These are phyloP conservation scores for Motacilla tschutschensis DNA, from an alignment of 2,113 vertebrate species.

Conservation along the genomic window DNA sequence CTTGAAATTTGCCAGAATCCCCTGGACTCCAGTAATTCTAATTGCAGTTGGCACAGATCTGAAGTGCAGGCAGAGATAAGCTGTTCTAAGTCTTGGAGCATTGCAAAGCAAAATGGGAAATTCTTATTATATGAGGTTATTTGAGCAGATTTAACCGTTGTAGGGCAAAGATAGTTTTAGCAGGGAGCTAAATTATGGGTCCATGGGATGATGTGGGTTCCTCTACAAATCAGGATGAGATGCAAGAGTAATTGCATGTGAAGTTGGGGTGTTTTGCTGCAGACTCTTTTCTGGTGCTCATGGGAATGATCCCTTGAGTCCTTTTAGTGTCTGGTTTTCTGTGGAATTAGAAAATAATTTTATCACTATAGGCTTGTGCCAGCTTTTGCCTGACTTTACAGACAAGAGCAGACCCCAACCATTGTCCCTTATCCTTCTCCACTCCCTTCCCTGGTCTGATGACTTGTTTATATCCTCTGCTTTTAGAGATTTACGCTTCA, in stretches of 20 bases:
- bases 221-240: background rate
- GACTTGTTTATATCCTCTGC: background rate
- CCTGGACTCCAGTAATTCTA: conserved; percentile 33
- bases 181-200: background rate
- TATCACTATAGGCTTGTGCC: background rate
- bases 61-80: conserved; percentile 29
- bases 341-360: background rate
- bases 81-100: conserved; percentile 17
- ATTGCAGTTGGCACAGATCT: conserved; percentile 40
- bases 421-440: background rate
- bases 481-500: conserved; percentile 88
- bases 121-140: conserved; percentile 36
- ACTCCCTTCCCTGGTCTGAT: background rate
- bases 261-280: background rate
- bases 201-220: fast-evolving
- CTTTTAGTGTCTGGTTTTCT: background rate
- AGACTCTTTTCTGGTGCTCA: background rate
- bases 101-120: conserved; percentile 8
- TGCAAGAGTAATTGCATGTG: fast-evolving
- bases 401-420: background rate
- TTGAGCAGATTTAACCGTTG: conserved; percentile 47
- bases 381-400: background rate
- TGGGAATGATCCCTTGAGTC: background rate
- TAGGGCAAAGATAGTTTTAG: background rate
- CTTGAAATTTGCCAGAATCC: conserved; percentile 56